Base-by-base conservation (phyloP, 2,888 invertebrate species). In the Magallana nippona region DNA sequence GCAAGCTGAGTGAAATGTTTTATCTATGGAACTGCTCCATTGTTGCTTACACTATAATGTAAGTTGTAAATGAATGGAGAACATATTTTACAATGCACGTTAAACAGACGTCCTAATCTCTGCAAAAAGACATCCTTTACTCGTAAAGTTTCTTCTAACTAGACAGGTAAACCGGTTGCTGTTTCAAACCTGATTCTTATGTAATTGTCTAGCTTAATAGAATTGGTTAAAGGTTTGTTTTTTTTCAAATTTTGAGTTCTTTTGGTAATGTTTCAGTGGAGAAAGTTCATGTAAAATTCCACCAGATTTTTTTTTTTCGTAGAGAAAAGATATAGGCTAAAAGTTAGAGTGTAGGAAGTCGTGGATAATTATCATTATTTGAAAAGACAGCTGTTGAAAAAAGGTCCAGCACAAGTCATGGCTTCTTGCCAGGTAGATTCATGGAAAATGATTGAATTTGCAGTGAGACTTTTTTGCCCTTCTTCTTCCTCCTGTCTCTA, bases 301-400 rank as follows among this genome's bases (percentile, higher is more conserved):
- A 8, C 44, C 44, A 44, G 44, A 44, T 44, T 44, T 44, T 44
- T 71, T 71, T 71, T 71, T 71, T 27, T 32, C 32, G 22, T 13
- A 22, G 10, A n/a, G n/a, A 60, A 32, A 32, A 27, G 71, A 27
- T 27, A 11, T 15, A 71, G 27, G 19, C 44, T 15, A 32, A 71
- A 71, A 71, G 32, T 22, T 27, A 71, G 2, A 60, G 10, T 22
- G 71, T 71, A 71, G 22, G 32, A 44, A 13, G 71, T 19, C 71
- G 22, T 71, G 71, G 32, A 71, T 71, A 32, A 71, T 71, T 22
- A 71, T 71, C 27, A 71, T 71, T 71, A 71, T 71, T 71, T 71
- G 71, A 71, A 63, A 22, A 71, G 71, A 71, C 71, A 71, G 71
- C 71, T 71, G 71, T 63, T 63, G 27, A 63, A 71, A 60, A 63